Base-by-base conservation (phyloP, 2,888 invertebrate genomes). In the Stenolophus ochropezus region DNA sequence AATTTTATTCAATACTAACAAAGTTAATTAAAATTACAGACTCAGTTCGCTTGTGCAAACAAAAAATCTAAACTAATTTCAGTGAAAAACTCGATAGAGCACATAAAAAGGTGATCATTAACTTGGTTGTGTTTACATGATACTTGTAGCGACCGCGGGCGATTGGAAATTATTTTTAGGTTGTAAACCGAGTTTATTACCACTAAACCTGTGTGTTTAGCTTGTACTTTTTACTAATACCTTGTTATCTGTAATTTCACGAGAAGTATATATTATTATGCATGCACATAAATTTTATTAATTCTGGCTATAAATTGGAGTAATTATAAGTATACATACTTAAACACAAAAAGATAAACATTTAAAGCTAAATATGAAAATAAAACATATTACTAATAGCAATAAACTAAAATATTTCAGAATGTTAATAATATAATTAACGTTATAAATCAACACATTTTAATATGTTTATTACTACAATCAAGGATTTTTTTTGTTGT, bases 21-120 rank as follows among this genome's bases (percentile, higher is more conserved):
- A 77, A 77, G 77, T 77, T 77, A 77, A 77, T 77, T 77, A 77
- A 77, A 77, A 77, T 77, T 77, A 77, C 77, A 76, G 14, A 49
- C 47, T 4, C 47, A 49, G 71, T 47, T 47, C 23, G 27, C 51
- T 21, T 20, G 33, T 27, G 77, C 14, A 77, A 61, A 77, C 77
- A 77, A 49, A 77, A 61, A 61, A 77, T 77, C 25, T 6, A 61
- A 77, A 61, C 33, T 65, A 77, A 77, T 61, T 77, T 77, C 42
- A 77, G 42, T 33, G 56, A 65, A 61, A 77, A 77, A 47, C 47
- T 25, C 61, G 65, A 77, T 77, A 65, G 65, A 21, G 33, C 33
- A 73, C 49, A 73, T 69, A 69, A 73, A 73, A 73, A 73, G 49
- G 47, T 49, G 47, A 77, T 77, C 61, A 61, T 61, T 77, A 77